phyloP scores from a whole-genome alignment of 2,888 invertebrate genomes.

The Limenitis camilla region DNA sequence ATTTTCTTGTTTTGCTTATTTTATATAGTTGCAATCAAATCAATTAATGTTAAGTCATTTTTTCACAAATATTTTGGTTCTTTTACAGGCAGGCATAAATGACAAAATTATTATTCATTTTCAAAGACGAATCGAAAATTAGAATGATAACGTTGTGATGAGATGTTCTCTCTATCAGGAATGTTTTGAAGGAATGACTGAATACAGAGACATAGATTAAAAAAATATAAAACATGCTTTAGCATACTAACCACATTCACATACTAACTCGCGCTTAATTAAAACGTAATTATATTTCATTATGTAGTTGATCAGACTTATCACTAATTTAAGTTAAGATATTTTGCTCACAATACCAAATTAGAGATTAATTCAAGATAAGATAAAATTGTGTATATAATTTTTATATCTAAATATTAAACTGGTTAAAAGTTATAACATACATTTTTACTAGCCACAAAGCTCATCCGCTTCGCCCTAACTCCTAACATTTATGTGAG shows the following conservation, averaged over 20 bases:
- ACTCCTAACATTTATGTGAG: slow-evolving; percentile 54
- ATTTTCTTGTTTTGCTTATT: slow-evolving; percentile 3
- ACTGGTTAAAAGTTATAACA: slow-evolving; percentile 18
- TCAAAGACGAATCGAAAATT: slow-evolving; percentile 19
- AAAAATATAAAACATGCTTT: slow-evolving; percentile 19
- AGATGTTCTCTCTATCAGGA: slow-evolving; percentile 6
- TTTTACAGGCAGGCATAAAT: slow-evolving; percentile 65
- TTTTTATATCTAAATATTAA: slow-evolving; percentile 5
- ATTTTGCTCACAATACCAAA: slow-evolving; percentile 20
- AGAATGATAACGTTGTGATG: slow-evolving; percentile 8
- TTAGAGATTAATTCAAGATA: slow-evolving; percentile 6
- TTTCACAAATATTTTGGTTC: slow-evolving; percentile 35
- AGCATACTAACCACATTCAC: slow-evolving; percentile 26
- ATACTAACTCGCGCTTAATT: slow-evolving; percentile 17
- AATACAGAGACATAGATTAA: slow-evolving; percentile 9
- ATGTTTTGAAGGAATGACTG: slow-evolving; percentile 21
- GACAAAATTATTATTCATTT: slow-evolving; percentile 34
- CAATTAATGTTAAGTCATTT: slow-evolving; percentile 12
- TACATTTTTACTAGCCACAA: slow-evolving; percentile 28
- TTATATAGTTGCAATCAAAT: slow-evolving; percentile 1
- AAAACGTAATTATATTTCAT: slow-evolving; percentile 1
- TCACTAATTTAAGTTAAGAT: slow-evolving; percentile 26
- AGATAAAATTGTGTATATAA: slow-evolving; percentile 8
- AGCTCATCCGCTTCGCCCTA: slow-evolving; percentile 73
- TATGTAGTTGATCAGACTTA: slow-evolving; percentile 1